A percentile compares a stretch with the other conserved stretches of the same genome.
phyloP scores from a whole-genome alignment of 2,113 vertebrate species.

The Gallinago jamesoni region DNA sequence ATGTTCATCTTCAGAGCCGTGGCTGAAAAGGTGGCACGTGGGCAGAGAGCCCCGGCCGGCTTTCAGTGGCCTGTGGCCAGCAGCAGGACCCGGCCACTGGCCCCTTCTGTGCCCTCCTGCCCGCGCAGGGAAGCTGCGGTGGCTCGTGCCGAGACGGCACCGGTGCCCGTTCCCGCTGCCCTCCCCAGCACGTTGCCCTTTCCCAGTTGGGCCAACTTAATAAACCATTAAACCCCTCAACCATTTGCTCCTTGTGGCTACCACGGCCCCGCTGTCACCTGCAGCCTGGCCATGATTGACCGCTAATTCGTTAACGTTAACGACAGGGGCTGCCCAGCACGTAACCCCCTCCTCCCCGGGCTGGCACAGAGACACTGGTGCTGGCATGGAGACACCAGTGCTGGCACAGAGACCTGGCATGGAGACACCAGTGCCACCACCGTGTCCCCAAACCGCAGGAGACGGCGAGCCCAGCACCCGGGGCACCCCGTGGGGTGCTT shows the following conservation, averaged over 20 bases:
- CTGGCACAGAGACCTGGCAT: background rate
- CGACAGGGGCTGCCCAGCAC: background rate
- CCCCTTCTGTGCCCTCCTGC: background rate
- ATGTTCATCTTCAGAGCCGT: constrained; percentile 96
- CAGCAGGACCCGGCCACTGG: rapidly evolving
- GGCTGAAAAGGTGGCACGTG: constrained; percentile 61
- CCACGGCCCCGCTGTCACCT: background rate
- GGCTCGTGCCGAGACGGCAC: rapidly evolving
- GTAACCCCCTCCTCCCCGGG: background rate
- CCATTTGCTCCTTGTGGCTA: too few relatives aligned
- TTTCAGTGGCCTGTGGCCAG: background rate
- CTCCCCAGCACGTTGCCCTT: rapidly evolving
- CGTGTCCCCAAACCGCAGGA: background rate
- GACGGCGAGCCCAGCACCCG: background rate
- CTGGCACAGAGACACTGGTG: background rate
- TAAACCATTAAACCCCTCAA: background rate
- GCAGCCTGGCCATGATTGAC: background rate
- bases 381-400: too few relatives aligned
- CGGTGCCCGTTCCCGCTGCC: too few relatives aligned
- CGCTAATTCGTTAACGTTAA: background rate
- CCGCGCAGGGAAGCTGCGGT: rapidly evolving
- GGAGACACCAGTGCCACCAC: background rate
- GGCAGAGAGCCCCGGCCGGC: too few relatives aligned
- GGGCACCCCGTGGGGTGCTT: too few relatives aligned
- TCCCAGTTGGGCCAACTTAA: too few relatives aligned